These are phyloP conservation scores for Bos taurus DNA, from an alignment of 2,113 vertebrate species.

Conservation along the genomic window DNA sequence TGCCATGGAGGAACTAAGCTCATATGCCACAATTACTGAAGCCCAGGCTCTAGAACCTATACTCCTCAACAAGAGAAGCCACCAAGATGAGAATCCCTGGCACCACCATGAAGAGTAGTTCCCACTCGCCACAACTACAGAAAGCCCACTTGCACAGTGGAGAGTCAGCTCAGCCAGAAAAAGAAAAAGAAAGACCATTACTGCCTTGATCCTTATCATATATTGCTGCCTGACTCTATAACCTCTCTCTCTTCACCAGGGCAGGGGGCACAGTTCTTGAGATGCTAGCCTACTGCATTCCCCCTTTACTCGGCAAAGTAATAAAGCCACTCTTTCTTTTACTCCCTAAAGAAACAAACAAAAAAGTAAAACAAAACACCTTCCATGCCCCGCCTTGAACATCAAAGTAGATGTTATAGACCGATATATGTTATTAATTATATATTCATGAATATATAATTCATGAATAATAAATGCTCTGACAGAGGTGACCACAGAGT, in stretches of 20 bases:
- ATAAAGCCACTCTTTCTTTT: neutral
- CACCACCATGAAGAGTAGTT: neutral
- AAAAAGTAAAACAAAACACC: neutral
- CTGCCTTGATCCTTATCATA: neutral
- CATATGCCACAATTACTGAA: neutral
- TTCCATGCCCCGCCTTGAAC: neutral
- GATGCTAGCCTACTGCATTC: neutral
- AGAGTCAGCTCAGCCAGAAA: neutral
- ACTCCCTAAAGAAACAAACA: neutral
- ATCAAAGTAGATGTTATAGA: neutral
- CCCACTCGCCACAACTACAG: neutral
- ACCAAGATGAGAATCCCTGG: neutral
- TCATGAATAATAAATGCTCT: neutral
- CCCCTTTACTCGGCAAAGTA: neutral
- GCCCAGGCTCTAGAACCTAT: neutral
- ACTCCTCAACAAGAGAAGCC: neutral
- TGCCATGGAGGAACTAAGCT: neutral
- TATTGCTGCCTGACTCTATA: neutral
- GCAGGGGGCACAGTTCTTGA: neutral
- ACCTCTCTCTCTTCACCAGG: neutral
- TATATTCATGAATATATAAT: neutral
- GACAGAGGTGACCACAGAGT: neutral
- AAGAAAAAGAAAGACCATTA: neutral
- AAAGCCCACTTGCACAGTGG: neutral
- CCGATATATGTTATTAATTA: neutral